These are phyloP conservation scores for Syrista parreyssii DNA, from an alignment of 2,888 invertebrate genomes.

Conservation along the genomic window DNA sequence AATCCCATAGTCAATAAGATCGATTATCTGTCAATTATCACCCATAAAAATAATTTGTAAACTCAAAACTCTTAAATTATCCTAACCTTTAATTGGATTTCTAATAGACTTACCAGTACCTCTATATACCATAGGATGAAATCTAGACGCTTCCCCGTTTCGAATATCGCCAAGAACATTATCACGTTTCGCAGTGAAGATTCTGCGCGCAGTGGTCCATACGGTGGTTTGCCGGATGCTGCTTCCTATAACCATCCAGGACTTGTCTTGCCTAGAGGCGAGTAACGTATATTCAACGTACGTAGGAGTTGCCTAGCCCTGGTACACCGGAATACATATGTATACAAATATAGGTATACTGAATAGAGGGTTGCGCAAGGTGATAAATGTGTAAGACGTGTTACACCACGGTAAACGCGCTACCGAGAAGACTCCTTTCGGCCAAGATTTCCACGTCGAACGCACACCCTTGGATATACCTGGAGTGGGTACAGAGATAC, in stretches of 20 bases:
- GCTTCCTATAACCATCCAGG: neutral
- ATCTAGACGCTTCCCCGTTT: neutral
- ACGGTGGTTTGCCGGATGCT: neutral
- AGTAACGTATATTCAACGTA: neutral
- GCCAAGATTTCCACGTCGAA: constrained; percentile 29
- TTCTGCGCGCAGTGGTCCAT: neutral
- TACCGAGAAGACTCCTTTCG: neutral
- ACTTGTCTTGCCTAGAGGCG: neutral
- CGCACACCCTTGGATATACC: neutral
- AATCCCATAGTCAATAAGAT: neutral
- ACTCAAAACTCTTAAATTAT: neutral
- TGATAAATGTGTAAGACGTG: constrained; percentile 35
- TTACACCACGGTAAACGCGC: constrained; percentile 25
- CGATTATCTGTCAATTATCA: neutral
- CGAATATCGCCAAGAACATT: neutral
- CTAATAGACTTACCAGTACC: neutral
- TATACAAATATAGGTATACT: neutral
- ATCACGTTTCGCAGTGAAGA: neutral
- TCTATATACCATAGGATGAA: neutral
- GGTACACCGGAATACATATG: neutral
- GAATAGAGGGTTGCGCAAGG: constrained; percentile 11
- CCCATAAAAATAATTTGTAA: neutral
- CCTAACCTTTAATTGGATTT: neutral
- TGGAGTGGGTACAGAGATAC: neutral
- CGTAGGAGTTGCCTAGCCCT: neutral